Percentiles rank a stretch among this genome's conserved stretches.
Evolutionary conservation across 2,797 vertebrate genomes (phyloP).

Genomic region (Pogoniulus pusillus): DNA sequence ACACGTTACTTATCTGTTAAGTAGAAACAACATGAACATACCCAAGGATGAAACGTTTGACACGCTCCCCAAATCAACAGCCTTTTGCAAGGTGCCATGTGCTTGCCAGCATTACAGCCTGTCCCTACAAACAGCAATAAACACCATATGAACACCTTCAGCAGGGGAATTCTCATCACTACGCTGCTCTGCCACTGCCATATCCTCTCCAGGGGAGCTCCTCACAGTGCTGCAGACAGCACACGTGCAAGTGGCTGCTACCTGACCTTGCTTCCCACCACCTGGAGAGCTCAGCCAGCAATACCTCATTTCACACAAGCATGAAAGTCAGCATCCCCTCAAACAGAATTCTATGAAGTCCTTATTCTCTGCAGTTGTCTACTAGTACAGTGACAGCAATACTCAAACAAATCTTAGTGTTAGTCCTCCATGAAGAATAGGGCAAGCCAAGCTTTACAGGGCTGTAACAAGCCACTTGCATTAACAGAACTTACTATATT

Average conservation of each 20-base stretch:
- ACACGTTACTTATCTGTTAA: too few species aligned
- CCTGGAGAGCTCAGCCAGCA: not conserved
- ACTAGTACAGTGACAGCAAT: not conserved
- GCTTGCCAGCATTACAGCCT: not conserved
- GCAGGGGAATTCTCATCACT: not conserved
- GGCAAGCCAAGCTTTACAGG: not conserved
- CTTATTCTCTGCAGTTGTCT: not conserved
- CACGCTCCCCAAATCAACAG: not conserved
- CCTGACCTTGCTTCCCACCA: not conserved
- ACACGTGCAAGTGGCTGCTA: not conserved
- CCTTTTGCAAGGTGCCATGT: not conserved
- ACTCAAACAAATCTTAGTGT: not conserved
- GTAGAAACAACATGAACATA: too few species aligned
- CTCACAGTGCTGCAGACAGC: not conserved
- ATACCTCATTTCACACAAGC: not conserved
- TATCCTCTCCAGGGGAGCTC: not conserved
- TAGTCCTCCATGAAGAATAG: not conserved
- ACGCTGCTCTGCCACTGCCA: rapidly evolving
- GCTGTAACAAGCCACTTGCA: not conserved
- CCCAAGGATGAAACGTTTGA: not conserved
- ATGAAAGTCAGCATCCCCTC: not conserved
- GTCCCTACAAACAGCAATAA: not conserved
- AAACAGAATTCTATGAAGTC: not conserved
- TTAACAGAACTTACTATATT: not conserved
- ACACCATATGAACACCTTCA: not conserved